These are phyloP conservation scores for Ypsolopha scabrella DNA, from an alignment of 2,888 invertebrate genomes.

Conservation along the genomic window DNA sequence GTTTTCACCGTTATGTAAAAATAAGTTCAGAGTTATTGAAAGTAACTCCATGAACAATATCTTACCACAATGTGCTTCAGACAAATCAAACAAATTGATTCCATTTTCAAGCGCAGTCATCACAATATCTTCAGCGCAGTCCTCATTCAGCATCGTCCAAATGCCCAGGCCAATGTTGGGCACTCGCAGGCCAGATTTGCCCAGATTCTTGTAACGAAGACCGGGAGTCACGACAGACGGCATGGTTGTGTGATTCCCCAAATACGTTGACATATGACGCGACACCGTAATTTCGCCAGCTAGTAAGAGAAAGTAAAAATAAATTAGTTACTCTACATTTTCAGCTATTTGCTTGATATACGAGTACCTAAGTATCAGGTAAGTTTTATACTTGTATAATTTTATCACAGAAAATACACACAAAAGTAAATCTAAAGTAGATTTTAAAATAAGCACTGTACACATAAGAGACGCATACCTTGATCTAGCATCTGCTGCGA, in stretches of 20 bases:
- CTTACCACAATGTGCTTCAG: constrained; percentile 88
- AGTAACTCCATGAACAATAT: no score
- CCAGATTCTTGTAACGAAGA: constrained; percentile 91
- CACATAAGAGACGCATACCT: constrained; percentile 31
- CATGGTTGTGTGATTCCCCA: constrained; percentile 71
- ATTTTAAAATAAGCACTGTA: neutral
- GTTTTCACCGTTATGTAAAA: no score
- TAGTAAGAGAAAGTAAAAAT: constrained; percentile 11
- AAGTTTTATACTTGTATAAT: no score
- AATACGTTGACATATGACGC: constrained; percentile 62
- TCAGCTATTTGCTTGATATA: neutral
- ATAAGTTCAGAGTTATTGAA: no score
- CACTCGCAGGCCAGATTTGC: constrained; percentile 94
- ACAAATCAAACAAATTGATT: constrained; percentile 95
- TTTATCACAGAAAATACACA: neutral
- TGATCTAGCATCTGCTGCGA: constrained; percentile 67
- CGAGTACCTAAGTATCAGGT: no score
- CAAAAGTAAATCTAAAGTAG: neutral
- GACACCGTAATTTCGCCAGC: constrained; percentile 48
- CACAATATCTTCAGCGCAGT: constrained; percentile 91
- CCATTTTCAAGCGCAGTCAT: constrained; percentile 95
- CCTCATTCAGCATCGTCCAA: constrained; percentile 90
- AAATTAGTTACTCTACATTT: neutral
- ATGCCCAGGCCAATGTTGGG: constrained; percentile 95
- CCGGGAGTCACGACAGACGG: constrained; percentile 82